Conservation (phyloP, 2,888 invertebrate species). For the Panopea generosa region DNA sequence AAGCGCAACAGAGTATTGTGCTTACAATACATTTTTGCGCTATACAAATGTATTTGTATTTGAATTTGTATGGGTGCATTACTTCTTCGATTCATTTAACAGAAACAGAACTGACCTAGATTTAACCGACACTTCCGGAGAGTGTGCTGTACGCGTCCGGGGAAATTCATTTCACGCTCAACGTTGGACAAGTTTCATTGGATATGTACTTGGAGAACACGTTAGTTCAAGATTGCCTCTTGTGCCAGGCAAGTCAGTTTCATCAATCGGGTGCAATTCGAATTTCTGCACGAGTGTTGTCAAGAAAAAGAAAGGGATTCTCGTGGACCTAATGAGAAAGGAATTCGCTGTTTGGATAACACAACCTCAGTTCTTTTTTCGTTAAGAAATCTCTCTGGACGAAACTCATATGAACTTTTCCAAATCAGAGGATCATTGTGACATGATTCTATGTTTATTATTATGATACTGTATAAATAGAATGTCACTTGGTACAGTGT, state of each 20-base stretch:
- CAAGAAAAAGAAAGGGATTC: constrained; percentile 41
- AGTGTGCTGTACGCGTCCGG: too few species aligned
- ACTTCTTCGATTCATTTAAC: too few species aligned
- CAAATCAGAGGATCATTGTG: constrained; percentile 29
- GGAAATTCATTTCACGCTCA: too few species aligned
- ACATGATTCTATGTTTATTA: constrained; percentile 26
- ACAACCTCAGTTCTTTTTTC: constrained; percentile 1
- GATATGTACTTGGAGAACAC: constrained; percentile 28
- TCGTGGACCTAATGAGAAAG: constrained; percentile 44
- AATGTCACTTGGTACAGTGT: constrained; percentile 11
- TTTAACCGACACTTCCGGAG: too few species aligned
- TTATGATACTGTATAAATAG: constrained; percentile 22
- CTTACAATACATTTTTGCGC: too few species aligned
- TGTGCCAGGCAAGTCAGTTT: constrained; percentile 7
- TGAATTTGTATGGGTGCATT: too few species aligned
- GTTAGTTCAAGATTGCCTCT: constrained; percentile 22
- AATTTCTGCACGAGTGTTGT: constrained; percentile 37
- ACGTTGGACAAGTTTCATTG: constrained; percentile 8
- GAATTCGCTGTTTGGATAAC: constrained; percentile 30
- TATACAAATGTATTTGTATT: too few species aligned
- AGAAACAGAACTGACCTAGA: too few species aligned
- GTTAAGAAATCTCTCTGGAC: constrained; percentile 44
- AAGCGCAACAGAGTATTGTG: too few species aligned
- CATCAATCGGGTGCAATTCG: constrained; percentile 19
- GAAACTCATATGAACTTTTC: constrained; percentile 34